These are phyloP conservation scores for Peromyscus nudipes DNA, from an alignment of 2,797 vertebrate species.

Conservation along the genomic window DNA sequence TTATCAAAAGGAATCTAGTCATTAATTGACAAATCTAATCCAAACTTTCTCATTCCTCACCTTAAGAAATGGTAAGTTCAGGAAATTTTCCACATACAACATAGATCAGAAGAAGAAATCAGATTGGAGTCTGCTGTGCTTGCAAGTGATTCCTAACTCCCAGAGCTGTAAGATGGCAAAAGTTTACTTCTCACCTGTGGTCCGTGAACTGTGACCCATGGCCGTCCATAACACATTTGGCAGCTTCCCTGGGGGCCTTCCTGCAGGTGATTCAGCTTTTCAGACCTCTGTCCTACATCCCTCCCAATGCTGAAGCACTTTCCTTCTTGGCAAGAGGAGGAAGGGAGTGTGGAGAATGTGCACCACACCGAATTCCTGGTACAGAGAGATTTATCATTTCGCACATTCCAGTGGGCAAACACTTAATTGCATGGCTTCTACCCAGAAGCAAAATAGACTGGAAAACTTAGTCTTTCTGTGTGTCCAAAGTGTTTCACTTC, in stretches of 20 bases:
- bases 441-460: background rate
- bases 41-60: background rate
- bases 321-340: background rate
- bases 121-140: background rate
- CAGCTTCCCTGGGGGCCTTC: no score
- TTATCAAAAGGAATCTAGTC: background rate
- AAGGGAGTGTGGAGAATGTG: background rate
- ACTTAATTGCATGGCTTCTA: background rate
- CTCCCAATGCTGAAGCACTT: background rate
- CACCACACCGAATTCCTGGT: background rate
- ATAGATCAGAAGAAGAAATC: background rate
- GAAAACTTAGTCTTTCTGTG: background rate
- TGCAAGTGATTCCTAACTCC: background rate
- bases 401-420: background rate
- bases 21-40: background rate
- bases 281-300: background rate
- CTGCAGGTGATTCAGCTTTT: background rate
- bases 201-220: no score
- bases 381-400: background rate
- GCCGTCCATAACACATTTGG: background rate
- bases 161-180: background rate
- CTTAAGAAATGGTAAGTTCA: background rate
- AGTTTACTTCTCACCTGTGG: background rate
- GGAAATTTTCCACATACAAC: background rate
- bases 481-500: background rate